phyloP scores from a whole-genome alignment of 2,113 vertebrate species.

The Ceyx cyanopectus region DNA sequence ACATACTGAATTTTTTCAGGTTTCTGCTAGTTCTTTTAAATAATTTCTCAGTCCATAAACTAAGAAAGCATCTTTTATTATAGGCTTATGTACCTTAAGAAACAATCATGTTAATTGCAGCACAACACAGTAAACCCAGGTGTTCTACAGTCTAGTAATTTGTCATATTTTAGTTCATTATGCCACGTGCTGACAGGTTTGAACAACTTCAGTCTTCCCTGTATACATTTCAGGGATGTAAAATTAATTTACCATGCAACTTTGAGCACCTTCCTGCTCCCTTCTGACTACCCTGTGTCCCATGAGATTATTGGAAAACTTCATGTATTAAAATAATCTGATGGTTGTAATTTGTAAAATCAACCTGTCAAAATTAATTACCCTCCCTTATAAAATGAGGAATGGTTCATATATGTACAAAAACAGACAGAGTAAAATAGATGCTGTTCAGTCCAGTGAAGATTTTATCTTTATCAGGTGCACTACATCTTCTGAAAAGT shows the following conservation, averaged over 20 bases:
- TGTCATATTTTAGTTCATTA: conserved; percentile 42
- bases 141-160: conserved; percentile 1
- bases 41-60: background rate
- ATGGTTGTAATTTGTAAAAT: background rate
- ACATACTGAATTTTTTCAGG: background rate
- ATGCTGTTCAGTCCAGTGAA: background rate
- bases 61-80: background rate
- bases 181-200: background rate
- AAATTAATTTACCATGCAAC: conserved; percentile 21
- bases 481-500: background rate
- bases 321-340: background rate
- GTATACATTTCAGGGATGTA: background rate
- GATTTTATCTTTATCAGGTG: background rate
- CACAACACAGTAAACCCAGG: conserved; percentile 4
- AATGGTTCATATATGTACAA: background rate
- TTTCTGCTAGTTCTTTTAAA: background rate
- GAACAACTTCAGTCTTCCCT: background rate
- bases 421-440: background rate
- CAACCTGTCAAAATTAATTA: conserved; percentile 24
- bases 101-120: background rate
- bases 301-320: background rate
- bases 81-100: background rate
- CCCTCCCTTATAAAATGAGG: background rate
- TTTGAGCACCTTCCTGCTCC: background rate
- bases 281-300: background rate